phyloP scores from a whole-genome alignment of 2,113 vertebrate species.

The Thunnus maccoyii region DNA sequence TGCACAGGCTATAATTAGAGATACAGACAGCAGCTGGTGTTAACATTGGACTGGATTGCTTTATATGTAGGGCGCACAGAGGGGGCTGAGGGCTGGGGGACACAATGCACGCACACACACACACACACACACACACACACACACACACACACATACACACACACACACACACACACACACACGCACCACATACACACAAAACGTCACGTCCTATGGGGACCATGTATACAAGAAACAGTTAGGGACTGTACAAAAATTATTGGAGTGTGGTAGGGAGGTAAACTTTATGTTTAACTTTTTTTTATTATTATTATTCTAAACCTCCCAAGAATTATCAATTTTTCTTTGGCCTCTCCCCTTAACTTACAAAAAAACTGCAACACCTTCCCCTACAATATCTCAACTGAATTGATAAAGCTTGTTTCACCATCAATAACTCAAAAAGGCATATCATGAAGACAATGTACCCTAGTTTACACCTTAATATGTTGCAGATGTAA shows the following conservation, averaged over 20 bases:
- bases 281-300: too few relatives aligned
- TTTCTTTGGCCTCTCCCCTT: too few relatives aligned
- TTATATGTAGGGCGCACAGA: conserved; percentile 68
- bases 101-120: conserved; percentile 9
- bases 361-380: too few relatives aligned
- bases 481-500: too few relatives aligned
- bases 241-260: not conserved
- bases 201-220: conserved; percentile 5
- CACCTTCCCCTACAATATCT: too few relatives aligned
- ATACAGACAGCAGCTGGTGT: conserved; percentile 77
- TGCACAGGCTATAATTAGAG: conserved; percentile 78
- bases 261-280: too few relatives aligned
- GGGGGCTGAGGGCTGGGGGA: conserved; percentile 25
- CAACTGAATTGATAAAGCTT: too few relatives aligned
- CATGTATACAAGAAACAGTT: not conserved
- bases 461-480: too few relatives aligned
- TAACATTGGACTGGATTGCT: conserved; percentile 61
- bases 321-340: too few relatives aligned
- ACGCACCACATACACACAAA: not conserved
- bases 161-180: not conserved
- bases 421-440: too few relatives aligned
- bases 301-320: too few relatives aligned
- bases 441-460: too few relatives aligned
- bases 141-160: not conserved
- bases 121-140: not conserved